Evolutionary conservation across 2,113 vertebrate genomes (phyloP).

Genomic region (Orycteropus afer): DNA sequence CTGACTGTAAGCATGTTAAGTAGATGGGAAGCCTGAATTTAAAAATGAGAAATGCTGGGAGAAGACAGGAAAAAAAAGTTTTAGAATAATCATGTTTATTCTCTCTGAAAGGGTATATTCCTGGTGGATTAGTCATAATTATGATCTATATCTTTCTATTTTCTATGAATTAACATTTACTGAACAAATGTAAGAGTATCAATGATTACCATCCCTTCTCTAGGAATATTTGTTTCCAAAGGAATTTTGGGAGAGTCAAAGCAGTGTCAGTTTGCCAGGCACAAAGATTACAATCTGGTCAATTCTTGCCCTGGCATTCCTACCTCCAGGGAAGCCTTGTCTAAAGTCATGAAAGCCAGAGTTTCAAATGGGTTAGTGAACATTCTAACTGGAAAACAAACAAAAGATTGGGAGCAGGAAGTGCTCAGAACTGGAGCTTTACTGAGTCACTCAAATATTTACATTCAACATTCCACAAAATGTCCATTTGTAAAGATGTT

Average conservation of each 20-base stretch:
- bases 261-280: slow-evolving; percentile 60
- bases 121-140: slow-evolving; percentile 12
- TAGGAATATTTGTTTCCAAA: slow-evolving; percentile 70
- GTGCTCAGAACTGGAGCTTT: slow-evolving; percentile 20
- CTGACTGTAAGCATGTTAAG: neutral
- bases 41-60: neutral
- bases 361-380: slow-evolving; percentile 54
- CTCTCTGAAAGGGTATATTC: neutral
- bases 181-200: slow-evolving; percentile 20
- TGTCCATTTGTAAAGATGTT: neutral
- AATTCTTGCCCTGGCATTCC: neutral
- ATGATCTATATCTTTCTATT: slow-evolving; percentile 8
- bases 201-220: slow-evolving; percentile 17
- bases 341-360: neutral
- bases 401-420: slow-evolving; percentile 24
- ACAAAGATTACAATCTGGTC: neutral
- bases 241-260: slow-evolving; percentile 68
- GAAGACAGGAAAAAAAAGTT: neutral
- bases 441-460: slow-evolving; percentile 43
- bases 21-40: neutral
- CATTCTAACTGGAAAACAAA: slow-evolving; percentile 41
- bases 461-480: slow-evolving; percentile 46
- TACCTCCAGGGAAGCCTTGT: slow-evolving; percentile 15
- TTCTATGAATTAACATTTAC: slow-evolving; percentile 21
- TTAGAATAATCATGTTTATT: slow-evolving; percentile 10